Evolutionary conservation across 2,888 invertebrate genomes (phyloP), one percentile per base, ranked within the genome.

Genomic region (Aricia artaxerxes): DNA sequence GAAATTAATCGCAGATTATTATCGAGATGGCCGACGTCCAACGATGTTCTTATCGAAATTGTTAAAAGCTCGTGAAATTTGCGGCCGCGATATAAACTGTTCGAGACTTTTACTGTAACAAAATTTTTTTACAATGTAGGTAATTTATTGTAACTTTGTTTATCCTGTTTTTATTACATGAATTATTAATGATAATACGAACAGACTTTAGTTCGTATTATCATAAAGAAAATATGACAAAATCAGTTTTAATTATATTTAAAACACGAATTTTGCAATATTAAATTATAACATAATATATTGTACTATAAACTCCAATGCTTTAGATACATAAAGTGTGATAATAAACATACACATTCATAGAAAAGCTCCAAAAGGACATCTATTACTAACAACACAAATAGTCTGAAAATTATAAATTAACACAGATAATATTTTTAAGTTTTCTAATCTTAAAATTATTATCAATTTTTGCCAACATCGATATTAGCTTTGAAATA

Each of bases 1-100:
- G n/a, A 80, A 80, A 80, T 81, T 82, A 82, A 81, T 81, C 80
- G 79, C 73, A 80, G 79, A 81, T 79, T 80, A 80, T 80, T 80
- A 79, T 80, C 81, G 60, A 72, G 31, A 78, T 82, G 82, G 82
- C 79, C 64, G 35, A 38, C 73, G 57, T 79, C 82, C 81, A 81
- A 78, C 73, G 69, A 61, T 78, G 69, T 79, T 78, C 78, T 79
- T 80, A 49, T 78, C 78, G 77, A 78, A 79, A 77, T 64, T 79
- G 76, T 76, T 53, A 53, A 57, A 76, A 76, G 31, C 57, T 35
- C 76, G 31, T 57, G 53, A 53, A 53, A 57, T 76, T 76, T 76
- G n/a, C 31, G 64, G 40, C 61, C 78, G 78, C 40, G 44, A 44
- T 40, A 64, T 61, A 78, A 40, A 78, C 61, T 38, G 64, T 61